phyloP scores from a whole-genome alignment of 92 coral and sea anemone genomes.

The Umimayanthus chanpuru region DNA sequence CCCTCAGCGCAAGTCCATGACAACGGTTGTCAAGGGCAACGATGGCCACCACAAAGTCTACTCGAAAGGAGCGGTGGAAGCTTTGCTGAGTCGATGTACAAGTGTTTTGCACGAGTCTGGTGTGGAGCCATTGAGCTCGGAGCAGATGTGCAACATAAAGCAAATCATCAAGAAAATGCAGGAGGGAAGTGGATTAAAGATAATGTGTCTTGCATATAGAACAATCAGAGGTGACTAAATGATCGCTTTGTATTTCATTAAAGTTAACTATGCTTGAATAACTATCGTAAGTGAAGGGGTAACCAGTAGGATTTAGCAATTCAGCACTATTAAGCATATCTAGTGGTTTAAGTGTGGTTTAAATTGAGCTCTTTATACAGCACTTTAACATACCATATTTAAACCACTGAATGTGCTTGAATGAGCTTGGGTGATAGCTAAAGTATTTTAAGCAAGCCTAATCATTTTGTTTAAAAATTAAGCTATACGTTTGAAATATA shows the following conservation, averaged over 20 bases:
- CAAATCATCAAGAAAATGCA: conserved; percentile 64
- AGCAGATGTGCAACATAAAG: conserved; percentile 53
- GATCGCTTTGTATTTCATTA: neutral
- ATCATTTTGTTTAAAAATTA: too few relatives aligned
- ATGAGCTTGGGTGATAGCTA: neutral
- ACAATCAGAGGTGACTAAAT: neutral
- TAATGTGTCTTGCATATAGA: conserved; percentile 85
- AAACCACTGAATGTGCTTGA: too few relatives aligned
- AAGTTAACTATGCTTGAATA: too few relatives aligned
- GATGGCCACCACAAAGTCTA: conserved; percentile 51
- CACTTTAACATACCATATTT: too few relatives aligned
- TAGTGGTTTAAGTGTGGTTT: too few relatives aligned
- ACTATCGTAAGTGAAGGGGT: too few relatives aligned
- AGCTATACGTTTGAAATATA: too few relatives aligned
- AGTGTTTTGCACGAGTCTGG: conserved; percentile 69
- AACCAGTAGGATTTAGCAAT: too few relatives aligned
- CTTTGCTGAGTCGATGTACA: conserved; percentile 67
- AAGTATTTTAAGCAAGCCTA: neutral
- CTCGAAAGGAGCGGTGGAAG: conserved; percentile 88
- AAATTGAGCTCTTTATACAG: too few relatives aligned
- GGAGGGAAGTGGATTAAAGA: conserved; percentile 74
- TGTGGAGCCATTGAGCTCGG: conserved; percentile 55
- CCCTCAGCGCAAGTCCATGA: conserved; percentile 76
- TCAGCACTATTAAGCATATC: too few relatives aligned
- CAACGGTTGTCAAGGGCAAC: conserved; percentile 65